phyloP scores from a whole-genome alignment of 2,888 invertebrate species.

The Synanthedon formicaeformis region DNA sequence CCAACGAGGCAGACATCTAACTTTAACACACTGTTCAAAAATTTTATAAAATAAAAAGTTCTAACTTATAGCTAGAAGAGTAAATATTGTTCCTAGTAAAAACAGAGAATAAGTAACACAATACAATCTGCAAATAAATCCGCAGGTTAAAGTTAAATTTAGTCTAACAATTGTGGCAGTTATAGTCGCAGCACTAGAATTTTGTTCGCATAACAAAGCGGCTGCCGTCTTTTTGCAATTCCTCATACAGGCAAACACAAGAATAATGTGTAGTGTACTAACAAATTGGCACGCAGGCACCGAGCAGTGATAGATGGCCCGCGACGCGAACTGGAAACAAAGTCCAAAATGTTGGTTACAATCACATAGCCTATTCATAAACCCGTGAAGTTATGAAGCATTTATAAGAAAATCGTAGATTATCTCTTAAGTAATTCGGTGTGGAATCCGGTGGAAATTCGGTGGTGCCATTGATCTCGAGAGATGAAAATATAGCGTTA shows the following conservation, averaged over 20 bases:
- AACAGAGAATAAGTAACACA: too few species aligned
- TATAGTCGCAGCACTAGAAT: neutral
- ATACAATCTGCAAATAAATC: too few species aligned
- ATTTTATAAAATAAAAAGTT: too few species aligned
- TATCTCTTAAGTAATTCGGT: neutral
- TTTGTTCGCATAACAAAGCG: neutral
- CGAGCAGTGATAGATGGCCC: conserved; percentile 54
- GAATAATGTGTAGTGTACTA: conserved; percentile 37
- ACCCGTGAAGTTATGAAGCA: conserved; percentile 27
- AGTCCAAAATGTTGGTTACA: conserved; percentile 57
- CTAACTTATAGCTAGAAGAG: too few species aligned
- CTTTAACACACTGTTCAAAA: too few species aligned
- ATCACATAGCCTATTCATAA: conserved; percentile 56
- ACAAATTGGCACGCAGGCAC: conserved; percentile 46
- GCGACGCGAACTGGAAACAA: conserved; percentile 53
- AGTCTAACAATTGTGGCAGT: neutral
- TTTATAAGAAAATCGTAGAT: neutral
- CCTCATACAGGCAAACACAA: neutral
- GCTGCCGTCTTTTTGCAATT: neutral
- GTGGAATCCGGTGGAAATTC: too few species aligned
- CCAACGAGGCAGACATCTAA: too few species aligned
- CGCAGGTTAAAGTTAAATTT: neutral
- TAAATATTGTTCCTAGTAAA: too few species aligned
- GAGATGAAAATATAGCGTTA: too few species aligned
- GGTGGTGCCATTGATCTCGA: too few species aligned